These are phyloP conservation scores for Eulemur rubriventer DNA, from an alignment of 2,797 vertebrate genomes.

Conservation along the genomic window DNA sequence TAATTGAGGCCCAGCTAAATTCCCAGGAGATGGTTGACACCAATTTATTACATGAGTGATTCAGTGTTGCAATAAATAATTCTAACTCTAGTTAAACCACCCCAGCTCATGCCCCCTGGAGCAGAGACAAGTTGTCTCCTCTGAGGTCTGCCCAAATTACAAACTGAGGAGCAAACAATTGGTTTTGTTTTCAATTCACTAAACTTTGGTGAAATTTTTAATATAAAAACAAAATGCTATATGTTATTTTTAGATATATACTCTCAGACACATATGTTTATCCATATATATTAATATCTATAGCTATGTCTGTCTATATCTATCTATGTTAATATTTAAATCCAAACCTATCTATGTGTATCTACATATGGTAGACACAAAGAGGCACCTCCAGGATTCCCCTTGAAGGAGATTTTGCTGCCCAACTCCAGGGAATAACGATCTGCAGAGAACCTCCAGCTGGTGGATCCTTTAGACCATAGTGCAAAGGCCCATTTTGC, in stretches of 20 bases:
- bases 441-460: not conserved
- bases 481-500: not conserved
- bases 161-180: not conserved
- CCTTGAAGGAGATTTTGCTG: not conserved
- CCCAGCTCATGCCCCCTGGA: not conserved
- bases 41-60: not conserved
- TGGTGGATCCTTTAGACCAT: not conserved
- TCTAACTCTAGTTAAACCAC: not conserved
- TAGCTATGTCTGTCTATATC: not conserved
- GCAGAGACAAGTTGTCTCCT: not conserved
- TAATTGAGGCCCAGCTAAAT: not conserved
- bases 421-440: not conserved
- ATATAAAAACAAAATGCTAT: not conserved
- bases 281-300: not conserved
- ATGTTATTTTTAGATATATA: not conserved
- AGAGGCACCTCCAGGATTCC: not conserved
- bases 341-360: no score
- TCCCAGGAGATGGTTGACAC: not conserved
- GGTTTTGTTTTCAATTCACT: not conserved
- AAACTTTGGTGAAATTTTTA: not conserved
- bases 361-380: not conserved
- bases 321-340: not conserved
- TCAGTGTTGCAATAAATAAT: not conserved
- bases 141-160: not conserved
- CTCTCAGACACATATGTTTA: not conserved